Percentiles rank a stretch among this genome's conserved stretches.
These are phyloP conservation scores for Anas georgica DNA, from an alignment of 2,797 vertebrate genomes.

Conservation along the genomic window DNA sequence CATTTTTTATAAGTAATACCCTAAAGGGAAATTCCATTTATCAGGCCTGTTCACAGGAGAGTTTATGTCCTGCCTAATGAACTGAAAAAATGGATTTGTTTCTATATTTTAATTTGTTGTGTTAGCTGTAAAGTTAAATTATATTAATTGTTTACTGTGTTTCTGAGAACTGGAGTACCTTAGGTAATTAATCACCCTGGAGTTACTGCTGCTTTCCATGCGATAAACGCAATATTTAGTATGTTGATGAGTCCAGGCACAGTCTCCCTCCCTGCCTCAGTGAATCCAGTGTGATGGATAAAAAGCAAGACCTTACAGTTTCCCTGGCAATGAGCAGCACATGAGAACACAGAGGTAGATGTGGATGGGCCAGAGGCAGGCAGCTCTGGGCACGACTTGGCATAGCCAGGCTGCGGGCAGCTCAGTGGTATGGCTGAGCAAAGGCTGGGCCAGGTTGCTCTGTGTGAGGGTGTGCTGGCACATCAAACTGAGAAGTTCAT, in stretches of 20 bases:
- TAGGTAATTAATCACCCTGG: conserved; percentile 39
- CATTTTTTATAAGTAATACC: conserved; percentile 35
- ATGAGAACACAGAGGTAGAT: background rate
- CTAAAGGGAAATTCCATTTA: conserved; percentile 39
- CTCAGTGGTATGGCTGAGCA: background rate
- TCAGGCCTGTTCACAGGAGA: conserved; percentile 1
- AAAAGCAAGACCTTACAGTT: background rate
- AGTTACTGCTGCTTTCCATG: background rate
- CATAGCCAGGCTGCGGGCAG: rapidly evolving
- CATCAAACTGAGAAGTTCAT: background rate
- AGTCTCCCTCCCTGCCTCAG: background rate
- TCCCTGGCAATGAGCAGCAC: background rate
- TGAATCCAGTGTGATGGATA: background rate
- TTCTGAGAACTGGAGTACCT: conserved; percentile 19
- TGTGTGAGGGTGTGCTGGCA: background rate
- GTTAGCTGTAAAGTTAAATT: conserved; percentile 40
- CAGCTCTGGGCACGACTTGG: background rate
- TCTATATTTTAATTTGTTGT: conserved; percentile 36
- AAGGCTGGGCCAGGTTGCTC: background rate
- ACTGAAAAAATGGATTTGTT: background rate
- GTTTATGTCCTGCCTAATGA: conserved; percentile 23
- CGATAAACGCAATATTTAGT: background rate
- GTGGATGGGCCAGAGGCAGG: background rate
- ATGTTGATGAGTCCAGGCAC: conserved; percentile 1
- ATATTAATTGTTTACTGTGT: conserved; percentile 40